Evolutionary conservation across 2,113 vertebrate genomes (phyloP).

Genomic region (Takifugu bimaculatus): DNA sequence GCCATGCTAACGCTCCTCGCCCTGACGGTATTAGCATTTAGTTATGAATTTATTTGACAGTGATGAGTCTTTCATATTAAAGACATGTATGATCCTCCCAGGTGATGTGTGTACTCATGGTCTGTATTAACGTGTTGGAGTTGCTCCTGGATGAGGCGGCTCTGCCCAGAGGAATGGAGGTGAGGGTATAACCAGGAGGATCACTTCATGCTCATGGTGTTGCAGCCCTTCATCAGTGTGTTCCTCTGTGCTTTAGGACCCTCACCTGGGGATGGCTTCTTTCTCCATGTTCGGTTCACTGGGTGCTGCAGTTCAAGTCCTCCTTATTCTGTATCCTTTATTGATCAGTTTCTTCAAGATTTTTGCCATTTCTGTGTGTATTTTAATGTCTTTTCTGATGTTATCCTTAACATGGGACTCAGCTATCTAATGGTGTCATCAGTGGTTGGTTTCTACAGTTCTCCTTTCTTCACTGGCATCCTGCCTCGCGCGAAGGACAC

Average conservation of each 20-base stretch:
- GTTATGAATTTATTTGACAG: background rate
- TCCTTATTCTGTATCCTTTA: slow-evolving; percentile 97
- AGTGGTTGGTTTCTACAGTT: slow-evolving; percentile 93
- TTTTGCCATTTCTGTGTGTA: background rate
- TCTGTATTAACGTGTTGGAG: slow-evolving; percentile 92
- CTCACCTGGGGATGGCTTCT: slow-evolving; percentile 87
- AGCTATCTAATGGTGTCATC: slow-evolving; percentile 96
- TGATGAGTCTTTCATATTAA: background rate
- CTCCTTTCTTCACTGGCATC: slow-evolving; percentile 84
- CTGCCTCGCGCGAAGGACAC: slow-evolving; percentile 85
- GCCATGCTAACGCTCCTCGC: slow-evolving; percentile 88
- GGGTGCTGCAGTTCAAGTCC: slow-evolving; percentile 88
- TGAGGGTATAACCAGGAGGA: slow-evolving; percentile 44
- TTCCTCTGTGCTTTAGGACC: slow-evolving; percentile 70
- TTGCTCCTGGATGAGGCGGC: slow-evolving; percentile 90
- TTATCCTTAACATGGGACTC: slow-evolving; percentile 53
- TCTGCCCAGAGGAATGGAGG: slow-evolving; percentile 93
- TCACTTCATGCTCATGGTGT: background rate
- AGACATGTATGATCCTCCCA: slow-evolving; percentile 45
- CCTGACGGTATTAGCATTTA: slow-evolving; percentile 77
- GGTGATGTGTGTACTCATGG: slow-evolving; percentile 91
- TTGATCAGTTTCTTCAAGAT: background rate
- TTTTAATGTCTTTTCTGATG: no score
- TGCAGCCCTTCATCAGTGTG: accelerated
- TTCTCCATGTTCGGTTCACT: slow-evolving; percentile 94